Base-by-base conservation (phyloP, 2,888 invertebrate genomes). In the Eurois occulta region DNA sequence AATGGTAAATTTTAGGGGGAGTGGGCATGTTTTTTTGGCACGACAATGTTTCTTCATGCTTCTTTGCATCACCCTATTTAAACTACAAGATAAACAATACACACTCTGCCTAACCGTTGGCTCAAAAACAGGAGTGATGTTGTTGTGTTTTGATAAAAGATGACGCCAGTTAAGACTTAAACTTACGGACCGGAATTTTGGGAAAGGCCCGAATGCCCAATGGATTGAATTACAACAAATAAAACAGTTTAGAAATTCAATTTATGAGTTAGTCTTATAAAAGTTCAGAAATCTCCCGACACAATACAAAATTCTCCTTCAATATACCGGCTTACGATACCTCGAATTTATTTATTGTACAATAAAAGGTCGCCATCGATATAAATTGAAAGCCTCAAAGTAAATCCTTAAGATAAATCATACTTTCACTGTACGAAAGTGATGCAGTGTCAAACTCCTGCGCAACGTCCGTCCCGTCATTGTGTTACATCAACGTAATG, bases 401-500 rank as follows among this genome's bases (percentile, higher is more conserved):
- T 43, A 35, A 78, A 83, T 87, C 88, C 88, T 89, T 85, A 78
- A 80, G 81, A 88, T 89, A 85, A 87, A 87, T 88, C 81, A 84
- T 80, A 88, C 89, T 88, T 89, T 88, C 88, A 79, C 88, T 79
- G 74, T 62, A 83, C 70, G 76, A 88, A 85, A 87, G 85, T 87
- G 88, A 85, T 85, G 81, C 83, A 83, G 86, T 81, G 86, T 86
- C 83, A 77, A 79, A 85, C 69, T 76, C 86, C 85, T 84, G 84
- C 78, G 81, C 84, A 88, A 84, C 64, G 72, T 78, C 76, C 38
- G 78, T 83, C 77, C 84, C 78, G 70, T 70, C 77, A 81, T 81
- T 72, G 83, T 76, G 80, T 86, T 88, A 81, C 83, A 83, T 84
- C 78, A 74, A 79, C 73, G 74, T 46, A 75, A 84, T 84, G 81